Conservation (phyloP, 64 coral and sea anemone genomes). For the Stichodactyla helianthus region DNA sequence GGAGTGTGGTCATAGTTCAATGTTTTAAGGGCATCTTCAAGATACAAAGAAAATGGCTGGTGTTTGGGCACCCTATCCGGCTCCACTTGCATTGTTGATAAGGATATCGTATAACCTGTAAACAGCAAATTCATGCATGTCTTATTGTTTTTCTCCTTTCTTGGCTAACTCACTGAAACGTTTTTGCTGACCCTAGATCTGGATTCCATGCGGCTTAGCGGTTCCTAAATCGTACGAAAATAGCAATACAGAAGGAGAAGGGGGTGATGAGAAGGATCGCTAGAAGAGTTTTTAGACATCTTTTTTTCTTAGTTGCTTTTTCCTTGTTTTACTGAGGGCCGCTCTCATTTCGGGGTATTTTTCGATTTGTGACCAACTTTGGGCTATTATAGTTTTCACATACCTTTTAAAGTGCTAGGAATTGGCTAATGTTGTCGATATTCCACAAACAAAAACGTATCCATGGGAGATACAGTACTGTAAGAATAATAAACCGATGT, state of each 20-base stretch:
- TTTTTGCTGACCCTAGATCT: not conserved
- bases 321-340: too few relatives aligned
- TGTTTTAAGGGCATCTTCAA: not conserved
- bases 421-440: not conserved
- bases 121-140: not conserved
- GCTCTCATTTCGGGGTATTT: not conserved
- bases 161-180: too few relatives aligned
- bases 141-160: not conserved
- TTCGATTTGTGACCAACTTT: not conserved
- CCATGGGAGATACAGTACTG: not conserved
- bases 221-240: too few relatives aligned
- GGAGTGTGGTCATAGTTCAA: not conserved
- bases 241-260: too few relatives aligned
- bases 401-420: not conserved
- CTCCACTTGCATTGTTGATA: not conserved
- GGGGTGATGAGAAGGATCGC: too few relatives aligned
- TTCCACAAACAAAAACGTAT: constrained; percentile 2
- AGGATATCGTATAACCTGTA: not conserved
- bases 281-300: too few relatives aligned
- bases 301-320: too few relatives aligned
- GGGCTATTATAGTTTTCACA: not conserved
- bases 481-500: not conserved
- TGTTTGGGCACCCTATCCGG: not conserved
- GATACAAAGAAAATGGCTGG: not conserved
- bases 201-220: too few relatives aligned